Evolutionary conservation across 2,797 vertebrate genomes (phyloP).

Genomic region (Parambassis ranga): DNA sequence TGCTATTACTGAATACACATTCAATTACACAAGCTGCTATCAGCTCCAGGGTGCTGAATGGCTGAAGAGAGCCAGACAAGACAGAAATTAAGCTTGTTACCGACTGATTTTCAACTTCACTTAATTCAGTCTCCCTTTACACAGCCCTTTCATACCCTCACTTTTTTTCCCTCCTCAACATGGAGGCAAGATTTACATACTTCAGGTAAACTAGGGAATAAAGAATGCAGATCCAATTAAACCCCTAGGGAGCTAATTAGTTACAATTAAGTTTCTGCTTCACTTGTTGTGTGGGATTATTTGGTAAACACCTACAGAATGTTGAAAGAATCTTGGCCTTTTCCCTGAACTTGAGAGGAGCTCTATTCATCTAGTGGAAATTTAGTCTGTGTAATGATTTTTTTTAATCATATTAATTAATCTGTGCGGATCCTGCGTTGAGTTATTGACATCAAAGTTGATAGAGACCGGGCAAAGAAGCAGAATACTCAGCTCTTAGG

Average conservation of each 20-base stretch:
- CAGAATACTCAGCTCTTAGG: conserved; percentile 8
- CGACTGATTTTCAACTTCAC: conserved; percentile 77
- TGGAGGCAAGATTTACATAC: conserved; percentile 81
- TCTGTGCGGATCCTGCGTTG: conserved; percentile 53
- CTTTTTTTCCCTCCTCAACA: conserved; percentile 47
- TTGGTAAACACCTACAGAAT: conserved; percentile 85
- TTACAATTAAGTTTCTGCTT: conserved; percentile 87
- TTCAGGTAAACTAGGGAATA: conserved; percentile 86
- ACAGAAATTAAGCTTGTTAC: conserved; percentile 76
- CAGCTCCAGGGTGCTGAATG: conserved; percentile 58
- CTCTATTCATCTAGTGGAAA: conserved; percentile 65
- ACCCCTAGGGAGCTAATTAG: conserved; percentile 87
- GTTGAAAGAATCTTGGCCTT: conserved; percentile 80
- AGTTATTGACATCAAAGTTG: conserved; percentile 68
- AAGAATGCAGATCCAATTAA: conserved; percentile 83
- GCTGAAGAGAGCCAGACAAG: conserved; percentile 65
- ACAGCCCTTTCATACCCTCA: conserved; percentile 49
- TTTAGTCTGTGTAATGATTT: conserved; percentile 47
- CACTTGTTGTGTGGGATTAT: conserved; percentile 85
- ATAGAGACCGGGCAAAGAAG: conserved; percentile 26
- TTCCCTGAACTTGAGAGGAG: conserved; percentile 73
- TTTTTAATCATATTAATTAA: conserved; percentile 65
- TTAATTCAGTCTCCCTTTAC: conserved; percentile 71
- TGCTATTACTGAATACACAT: conserved; percentile 57
- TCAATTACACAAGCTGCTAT: conserved; percentile 70